A percentile compares a stretch with the other conserved stretches of the same genome.
Conservation (phyloP, 2,797 vertebrate species). For the Lepus oiostolus region DNA sequence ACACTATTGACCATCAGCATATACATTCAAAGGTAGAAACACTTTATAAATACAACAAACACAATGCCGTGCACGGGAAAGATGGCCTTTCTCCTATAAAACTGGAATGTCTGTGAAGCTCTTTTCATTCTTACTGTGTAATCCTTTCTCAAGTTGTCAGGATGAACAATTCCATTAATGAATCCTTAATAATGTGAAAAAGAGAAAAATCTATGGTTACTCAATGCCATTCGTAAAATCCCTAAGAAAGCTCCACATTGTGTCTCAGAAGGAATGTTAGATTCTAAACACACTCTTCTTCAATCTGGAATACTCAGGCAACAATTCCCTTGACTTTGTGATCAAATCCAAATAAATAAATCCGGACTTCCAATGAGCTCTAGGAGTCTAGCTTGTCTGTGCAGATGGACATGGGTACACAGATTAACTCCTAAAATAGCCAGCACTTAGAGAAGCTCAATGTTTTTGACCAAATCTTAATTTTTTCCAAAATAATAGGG, state of each 20-base stretch:
- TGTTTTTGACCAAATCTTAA: conserved; percentile 38
- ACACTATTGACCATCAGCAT: background rate
- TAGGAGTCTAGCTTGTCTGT: background rate
- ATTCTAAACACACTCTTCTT: background rate
- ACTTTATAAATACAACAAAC: background rate
- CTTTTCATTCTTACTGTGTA: background rate
- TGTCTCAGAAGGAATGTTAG: conserved; percentile 17
- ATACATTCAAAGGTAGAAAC: background rate
- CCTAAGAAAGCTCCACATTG: conserved; percentile 16
- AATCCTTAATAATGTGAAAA: conserved; percentile 51
- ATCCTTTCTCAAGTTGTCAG: background rate
- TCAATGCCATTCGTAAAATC: conserved; percentile 21
- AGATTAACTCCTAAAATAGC: background rate
- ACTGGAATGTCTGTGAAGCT: background rate
- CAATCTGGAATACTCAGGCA: background rate
- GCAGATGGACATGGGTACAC: background rate
- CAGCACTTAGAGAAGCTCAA: background rate
- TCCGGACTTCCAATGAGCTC: background rate
- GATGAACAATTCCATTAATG: background rate
- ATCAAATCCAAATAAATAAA: conserved; percentile 41
- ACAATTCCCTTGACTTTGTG: background rate
- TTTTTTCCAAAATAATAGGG: background rate
- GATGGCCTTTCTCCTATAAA: background rate
- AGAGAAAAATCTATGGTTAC: background rate
- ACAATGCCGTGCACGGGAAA: background rate